Percentiles rank a stretch among this genome's conserved stretches.
These are phyloP conservation scores for Eilema depressum DNA, from an alignment of 2,888 invertebrate species.

Conservation along the genomic window DNA sequence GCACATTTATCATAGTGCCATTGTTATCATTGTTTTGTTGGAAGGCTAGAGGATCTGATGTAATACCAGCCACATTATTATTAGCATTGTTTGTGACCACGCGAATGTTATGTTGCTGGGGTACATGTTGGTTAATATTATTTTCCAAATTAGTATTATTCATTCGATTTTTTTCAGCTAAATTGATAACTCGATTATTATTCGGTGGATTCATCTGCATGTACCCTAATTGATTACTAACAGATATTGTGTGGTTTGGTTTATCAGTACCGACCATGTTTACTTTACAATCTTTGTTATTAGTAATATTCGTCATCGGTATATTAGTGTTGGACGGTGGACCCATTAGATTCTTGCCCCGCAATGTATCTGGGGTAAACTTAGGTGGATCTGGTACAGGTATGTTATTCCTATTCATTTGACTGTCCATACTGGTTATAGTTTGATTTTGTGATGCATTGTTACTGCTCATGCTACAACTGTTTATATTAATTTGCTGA, in stretches of 20 bases:
- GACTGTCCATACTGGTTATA: conserved; percentile 71
- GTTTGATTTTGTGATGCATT: conserved; percentile 70
- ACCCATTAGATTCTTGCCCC: conserved; percentile 81
- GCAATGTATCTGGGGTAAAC: conserved; percentile 73
- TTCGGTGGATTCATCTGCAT: conserved; percentile 82
- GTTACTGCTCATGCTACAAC: conserved; percentile 74
- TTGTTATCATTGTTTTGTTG: conserved; percentile 79
- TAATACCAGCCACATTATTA: conserved; percentile 69
- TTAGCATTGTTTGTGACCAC: conserved; percentile 79
- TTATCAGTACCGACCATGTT: conserved; percentile 77
- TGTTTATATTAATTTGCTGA: conserved; percentile 78
- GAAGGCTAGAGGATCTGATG: conserved; percentile 73
- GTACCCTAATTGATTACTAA: conserved; percentile 80
- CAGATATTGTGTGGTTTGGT: conserved; percentile 77
- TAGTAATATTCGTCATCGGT: conserved; percentile 69
- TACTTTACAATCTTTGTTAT: conserved; percentile 76
- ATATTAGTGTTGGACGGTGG: conserved; percentile 68
- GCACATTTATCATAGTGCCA: conserved; percentile 83
- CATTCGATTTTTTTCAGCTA: conserved; percentile 79
- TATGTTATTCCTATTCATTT: conserved; percentile 72
- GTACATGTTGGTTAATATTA: conserved; percentile 76
- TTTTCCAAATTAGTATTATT: conserved; percentile 72
- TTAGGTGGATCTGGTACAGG: conserved; percentile 74
- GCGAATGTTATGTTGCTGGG: conserved; percentile 82
- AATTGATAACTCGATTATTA: conserved; percentile 79